Evolutionary conservation across 1,140 invertebrate species (phyloP).

Genomic region (Maconellicoccus hirsutus): DNA sequence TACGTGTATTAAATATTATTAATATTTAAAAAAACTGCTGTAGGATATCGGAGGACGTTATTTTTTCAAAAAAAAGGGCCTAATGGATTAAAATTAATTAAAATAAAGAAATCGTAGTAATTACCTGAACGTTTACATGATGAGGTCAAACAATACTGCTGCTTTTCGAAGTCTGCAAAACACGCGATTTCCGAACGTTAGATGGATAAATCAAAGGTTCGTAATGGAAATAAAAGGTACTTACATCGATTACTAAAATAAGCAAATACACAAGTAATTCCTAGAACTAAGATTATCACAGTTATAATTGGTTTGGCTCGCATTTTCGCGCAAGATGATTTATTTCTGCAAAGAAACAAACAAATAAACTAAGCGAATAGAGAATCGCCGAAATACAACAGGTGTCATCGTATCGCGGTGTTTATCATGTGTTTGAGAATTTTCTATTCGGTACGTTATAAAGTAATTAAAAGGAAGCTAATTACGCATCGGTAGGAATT

Average conservation of each 20-base stretch:
- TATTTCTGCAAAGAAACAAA: background rate
- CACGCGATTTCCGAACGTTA: too few species aligned
- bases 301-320: background rate
- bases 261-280: background rate
- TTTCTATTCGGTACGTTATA: background rate
- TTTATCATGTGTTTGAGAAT: background rate
- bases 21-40: too few species aligned
- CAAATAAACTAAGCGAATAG: background rate
- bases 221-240: too few species aligned
- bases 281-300: background rate
- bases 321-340: background rate
- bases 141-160: background rate
- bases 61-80: too few species aligned
- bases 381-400: background rate
- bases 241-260: background rate
- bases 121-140: background rate
- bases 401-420: background rate
- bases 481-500: background rate
- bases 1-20: too few species aligned
- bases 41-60: too few species aligned
- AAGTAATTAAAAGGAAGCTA: slow-evolving; percentile 5
- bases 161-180: background rate
- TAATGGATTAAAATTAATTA: too few species aligned
- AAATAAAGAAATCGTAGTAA: background rate
- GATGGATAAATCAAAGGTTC: too few species aligned